phyloP scores from a whole-genome alignment of 2,888 invertebrate species.

The Aphidoletes aphidimyza region DNA sequence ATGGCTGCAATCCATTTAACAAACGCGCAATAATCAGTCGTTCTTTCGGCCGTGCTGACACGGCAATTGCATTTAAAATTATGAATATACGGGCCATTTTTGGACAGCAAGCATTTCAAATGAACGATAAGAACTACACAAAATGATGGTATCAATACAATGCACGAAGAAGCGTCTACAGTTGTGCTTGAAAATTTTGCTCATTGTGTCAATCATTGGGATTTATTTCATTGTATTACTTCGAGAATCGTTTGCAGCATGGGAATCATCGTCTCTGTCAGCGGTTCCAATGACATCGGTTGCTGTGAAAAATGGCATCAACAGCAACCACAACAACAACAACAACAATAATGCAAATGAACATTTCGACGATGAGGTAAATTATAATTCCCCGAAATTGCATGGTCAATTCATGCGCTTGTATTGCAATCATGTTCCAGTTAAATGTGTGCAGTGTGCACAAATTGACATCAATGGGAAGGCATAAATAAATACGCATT shows the following conservation, averaged over 20 bases:
- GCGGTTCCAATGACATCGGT: not conserved
- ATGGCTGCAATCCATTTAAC: too few species aligned
- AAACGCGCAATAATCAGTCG: too few species aligned
- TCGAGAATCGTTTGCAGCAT: slow-evolving; percentile 56
- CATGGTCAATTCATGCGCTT: not conserved
- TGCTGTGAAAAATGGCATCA: slow-evolving; percentile 29
- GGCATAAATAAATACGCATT: slow-evolving; percentile 37
- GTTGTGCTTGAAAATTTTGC: slow-evolving; percentile 55
- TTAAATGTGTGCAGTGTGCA: not conserved
- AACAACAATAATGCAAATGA: too few species aligned
- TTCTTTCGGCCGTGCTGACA: not conserved
- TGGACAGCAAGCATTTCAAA: slow-evolving; percentile 25
- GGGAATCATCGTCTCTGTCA: slow-evolving; percentile 60
- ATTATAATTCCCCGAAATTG: not conserved
- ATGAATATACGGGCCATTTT: not conserved
- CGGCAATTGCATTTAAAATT: slow-evolving; percentile 1
- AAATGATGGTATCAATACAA: slow-evolving; percentile 52
- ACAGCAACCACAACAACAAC: not conserved
- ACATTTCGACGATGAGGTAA: slow-evolving; percentile 28
- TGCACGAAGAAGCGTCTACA: slow-evolving; percentile 54
- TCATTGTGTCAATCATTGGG: slow-evolving; percentile 55
- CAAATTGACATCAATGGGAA: slow-evolving; percentile 38
- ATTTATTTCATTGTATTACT: slow-evolving; percentile 56
- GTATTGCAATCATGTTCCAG: slow-evolving; percentile 10
- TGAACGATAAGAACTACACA: not conserved